Base-by-base conservation (phyloP, 1,140 invertebrate genomes). In the Pissodes strobi region DNA sequence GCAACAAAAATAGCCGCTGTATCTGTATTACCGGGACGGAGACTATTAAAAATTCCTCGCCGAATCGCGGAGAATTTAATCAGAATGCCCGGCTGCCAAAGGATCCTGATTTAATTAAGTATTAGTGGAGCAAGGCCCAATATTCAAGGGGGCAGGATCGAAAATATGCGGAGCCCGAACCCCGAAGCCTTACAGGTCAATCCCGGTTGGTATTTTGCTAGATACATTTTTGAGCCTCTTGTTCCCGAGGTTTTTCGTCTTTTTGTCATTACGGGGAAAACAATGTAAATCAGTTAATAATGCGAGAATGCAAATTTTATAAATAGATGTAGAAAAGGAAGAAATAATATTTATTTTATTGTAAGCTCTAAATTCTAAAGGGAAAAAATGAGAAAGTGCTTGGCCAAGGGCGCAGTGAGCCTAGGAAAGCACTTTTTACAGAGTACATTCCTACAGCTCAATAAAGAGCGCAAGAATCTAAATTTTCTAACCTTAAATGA, bases 31-130 rank as follows among this genome's bases (percentile, higher is more conserved):
- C 30, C 21, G 49, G 9, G 21, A 21, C 21, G 5, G 8, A 19
- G 18, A 1, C 46, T 8, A 49, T 49, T 23, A 56, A 43, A 56
- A 56, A 56, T 39, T 56, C 52, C 52, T 53, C 15, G 8, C 25
- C 21, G 12, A 17, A 43, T 13, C 30, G 49, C 12, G 25, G 52
- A 21, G 52, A 56, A 56, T 56, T 56, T 41, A 41, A 56, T 56
- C 52, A 53, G 25, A 53, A 19, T 39, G 17, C 34, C 10, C 6
- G 52, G n/a, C n/a, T 6, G 19, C n/a, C 17, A 41, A 41, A 56
- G 52, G 52, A 56, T 56, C 37, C 34, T 39, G 52, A 56, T 56
- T 56, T 56, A 56, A 56, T 56, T 56, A 30, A 15, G 27, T 52
- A 30, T 52, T 15, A 18, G 1, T 13, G 8, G 49, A 13, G 18